phyloP scores from a whole-genome alignment of 2,113 vertebrate genomes.

The Edolisoma coerulescens region DNA sequence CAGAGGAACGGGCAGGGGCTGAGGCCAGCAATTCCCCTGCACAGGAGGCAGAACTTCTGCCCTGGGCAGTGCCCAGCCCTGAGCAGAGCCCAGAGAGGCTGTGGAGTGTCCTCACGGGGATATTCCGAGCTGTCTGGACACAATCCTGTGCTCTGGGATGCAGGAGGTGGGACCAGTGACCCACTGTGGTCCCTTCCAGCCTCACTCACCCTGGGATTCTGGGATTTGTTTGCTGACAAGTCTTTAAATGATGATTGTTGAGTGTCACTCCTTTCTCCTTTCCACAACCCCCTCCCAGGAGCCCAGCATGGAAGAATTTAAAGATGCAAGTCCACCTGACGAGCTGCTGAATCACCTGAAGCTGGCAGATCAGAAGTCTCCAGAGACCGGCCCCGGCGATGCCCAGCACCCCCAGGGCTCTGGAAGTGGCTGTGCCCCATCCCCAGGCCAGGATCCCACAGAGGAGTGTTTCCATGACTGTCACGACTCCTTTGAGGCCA shows the following conservation, averaged over 20 bases:
- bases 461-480: conserved; percentile 79
- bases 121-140: accelerated
- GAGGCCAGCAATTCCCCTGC: background rate
- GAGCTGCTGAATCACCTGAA: conserved; percentile 60
- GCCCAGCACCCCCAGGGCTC: background rate
- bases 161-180: background rate
- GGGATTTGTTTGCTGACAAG: background rate
- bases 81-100: background rate
- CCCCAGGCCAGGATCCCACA: background rate
- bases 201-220: background rate
- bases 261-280: background rate
- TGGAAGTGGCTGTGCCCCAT: background rate
- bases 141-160: accelerated
- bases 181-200: background rate
- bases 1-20: no score
- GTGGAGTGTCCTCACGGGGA: background rate
- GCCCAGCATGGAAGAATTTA: conserved; percentile 60
- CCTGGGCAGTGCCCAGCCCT: background rate
- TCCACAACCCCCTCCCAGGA: background rate
- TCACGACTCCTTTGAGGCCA: conserved; percentile 61
- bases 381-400: background rate
- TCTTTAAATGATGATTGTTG: accelerated
- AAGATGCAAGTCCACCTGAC: conserved; percentile 37
- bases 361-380: conserved; percentile 46
- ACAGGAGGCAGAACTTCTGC: background rate